Conservation (phyloP, 2,888 invertebrate species). For the Catonia carolina region DNA sequence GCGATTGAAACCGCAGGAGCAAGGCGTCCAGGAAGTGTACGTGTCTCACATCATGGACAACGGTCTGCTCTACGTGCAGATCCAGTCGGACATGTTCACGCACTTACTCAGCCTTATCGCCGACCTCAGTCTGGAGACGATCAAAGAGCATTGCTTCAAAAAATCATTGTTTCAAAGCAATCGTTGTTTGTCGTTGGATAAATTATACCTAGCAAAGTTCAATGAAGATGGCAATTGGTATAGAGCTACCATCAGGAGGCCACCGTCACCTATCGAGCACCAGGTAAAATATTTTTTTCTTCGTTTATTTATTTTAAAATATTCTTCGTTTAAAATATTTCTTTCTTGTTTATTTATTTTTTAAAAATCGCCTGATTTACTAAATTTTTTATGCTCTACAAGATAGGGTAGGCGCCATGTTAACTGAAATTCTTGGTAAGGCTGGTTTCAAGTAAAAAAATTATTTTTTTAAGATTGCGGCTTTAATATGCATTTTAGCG, state of each 20-base stretch:
- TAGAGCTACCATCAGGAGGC: background rate
- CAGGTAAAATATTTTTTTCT: background rate
- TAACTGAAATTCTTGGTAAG: no score
- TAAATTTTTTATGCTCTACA: no score
- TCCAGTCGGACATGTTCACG: background rate
- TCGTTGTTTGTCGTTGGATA: background rate
- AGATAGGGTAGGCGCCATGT: no score
- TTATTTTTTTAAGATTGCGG: no score
- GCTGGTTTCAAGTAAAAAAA: no score
- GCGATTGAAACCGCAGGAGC: no score
- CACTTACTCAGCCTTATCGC: background rate
- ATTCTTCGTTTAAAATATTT: no score
- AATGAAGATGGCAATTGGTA: background rate
- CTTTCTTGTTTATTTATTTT: no score
- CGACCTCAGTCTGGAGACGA: background rate
- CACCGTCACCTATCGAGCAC: background rate
- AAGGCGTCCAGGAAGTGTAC: background rate
- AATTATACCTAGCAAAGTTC: constrained; percentile 3
- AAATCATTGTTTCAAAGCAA: no score
- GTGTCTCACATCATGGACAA: background rate
- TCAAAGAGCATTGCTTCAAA: background rate
- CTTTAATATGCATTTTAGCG: no score
- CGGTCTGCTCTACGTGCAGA: background rate
- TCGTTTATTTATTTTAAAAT: no score
- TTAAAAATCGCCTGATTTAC: no score